Evolutionary conservation across 2,113 vertebrate genomes (phyloP), one percentile per base, ranked within the genome.

Genomic region (Sander lucioperca): DNA sequence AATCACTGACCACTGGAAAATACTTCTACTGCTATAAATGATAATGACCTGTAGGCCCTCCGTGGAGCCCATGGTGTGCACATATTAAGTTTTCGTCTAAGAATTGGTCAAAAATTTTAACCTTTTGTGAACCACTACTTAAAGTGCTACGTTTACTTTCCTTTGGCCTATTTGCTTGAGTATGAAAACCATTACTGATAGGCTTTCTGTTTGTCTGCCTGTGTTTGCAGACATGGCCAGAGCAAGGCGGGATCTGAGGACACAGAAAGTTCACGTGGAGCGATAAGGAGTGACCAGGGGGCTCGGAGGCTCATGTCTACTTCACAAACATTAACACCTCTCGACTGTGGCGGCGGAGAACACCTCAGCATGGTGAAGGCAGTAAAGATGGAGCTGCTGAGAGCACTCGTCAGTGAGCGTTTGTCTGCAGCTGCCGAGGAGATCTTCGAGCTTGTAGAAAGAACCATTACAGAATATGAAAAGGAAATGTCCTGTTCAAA

Each of bases 391-490:
- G 74, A 85, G 13, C 66, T 83, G 43, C 71, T 88, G 59, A 75
- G 83, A 43, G 23, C 50, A 0, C 83, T 88, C 1, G 68, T 88
- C 79, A 39, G 54, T 0, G 79, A 88, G 66, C 74, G 86, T 67
- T 10, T 88, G 66, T 76, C 79, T n/a, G 70, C 70, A 11, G 86
- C 79, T 0, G 86, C 86, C 1, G 66, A 88, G 43, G 79, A 88
- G 66, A 88, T 88, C 83, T 67, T 85, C 30, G 56, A 16, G 27
- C 63, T 88, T 1, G 65, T 82, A 11, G 74, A 88, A 4, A 76
- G 25, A 25, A 80, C 79, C 6, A 67, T 88, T 0, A 15, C 51
- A 3, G 75, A 79, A 21, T 62, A 85, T 33, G 86, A 82, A 62
- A 72, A 85, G 48, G 71, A 83, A 30, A 33, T 71, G 53, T 83